phyloP scores from a whole-genome alignment of 2,113 vertebrate genomes.

The Tachuris rubrigastra region DNA sequence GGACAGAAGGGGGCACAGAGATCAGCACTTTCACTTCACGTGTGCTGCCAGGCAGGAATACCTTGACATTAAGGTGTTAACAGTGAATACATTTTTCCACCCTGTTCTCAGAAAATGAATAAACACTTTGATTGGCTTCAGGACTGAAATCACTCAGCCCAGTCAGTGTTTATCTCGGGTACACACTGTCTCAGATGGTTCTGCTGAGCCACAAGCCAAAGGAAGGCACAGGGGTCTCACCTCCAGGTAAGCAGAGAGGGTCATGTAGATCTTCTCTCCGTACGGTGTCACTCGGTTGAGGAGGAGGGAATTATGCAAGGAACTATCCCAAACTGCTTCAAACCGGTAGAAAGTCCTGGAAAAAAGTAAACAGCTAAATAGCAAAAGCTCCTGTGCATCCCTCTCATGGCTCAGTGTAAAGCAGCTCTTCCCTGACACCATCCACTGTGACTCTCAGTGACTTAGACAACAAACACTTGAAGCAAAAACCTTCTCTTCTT shows the following conservation, averaged over 20 bases:
- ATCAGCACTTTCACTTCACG: neutral
- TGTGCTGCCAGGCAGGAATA: neutral
- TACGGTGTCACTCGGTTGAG: slow-evolving; percentile 95
- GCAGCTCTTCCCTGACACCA: neutral
- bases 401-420: neutral
- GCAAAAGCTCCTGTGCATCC: neutral
- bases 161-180: accelerated
- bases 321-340: slow-evolving; percentile 98
- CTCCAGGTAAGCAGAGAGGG: slow-evolving; percentile 96
- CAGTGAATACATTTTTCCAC: neutral
- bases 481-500: neutral
- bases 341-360: slow-evolving; percentile 94
- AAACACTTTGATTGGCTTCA: neutral
- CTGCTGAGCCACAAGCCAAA: neutral
- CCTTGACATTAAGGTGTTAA: neutral
- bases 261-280: slow-evolving; percentile 98
- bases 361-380: neutral
- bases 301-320: slow-evolving; percentile 96
- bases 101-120: neutral
- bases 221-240: slow-evolving; percentile 66
- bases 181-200: neutral
- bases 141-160: neutral
- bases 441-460: neutral
- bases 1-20: neutral
- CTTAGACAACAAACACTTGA: neutral